phyloP scores from a whole-genome alignment of 2,113 vertebrate species.

The Siniperca knerii region DNA sequence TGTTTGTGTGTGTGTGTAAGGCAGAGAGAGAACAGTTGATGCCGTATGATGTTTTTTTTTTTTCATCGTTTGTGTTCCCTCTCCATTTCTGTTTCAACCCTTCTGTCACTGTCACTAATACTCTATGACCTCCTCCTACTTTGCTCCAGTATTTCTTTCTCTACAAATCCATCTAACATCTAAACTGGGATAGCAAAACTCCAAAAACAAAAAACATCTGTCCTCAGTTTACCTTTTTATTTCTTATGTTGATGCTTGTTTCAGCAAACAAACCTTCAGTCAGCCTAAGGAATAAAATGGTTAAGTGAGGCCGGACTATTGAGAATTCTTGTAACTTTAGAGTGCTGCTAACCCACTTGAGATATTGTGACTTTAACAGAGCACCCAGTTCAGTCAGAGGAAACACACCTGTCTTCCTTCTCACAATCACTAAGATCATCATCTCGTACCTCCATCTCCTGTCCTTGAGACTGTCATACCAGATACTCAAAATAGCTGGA shows the following conservation, averaged over 20 bases:
- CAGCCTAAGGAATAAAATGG: background rate
- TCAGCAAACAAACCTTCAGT: background rate
- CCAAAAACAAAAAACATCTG: background rate
- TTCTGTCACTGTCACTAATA: background rate
- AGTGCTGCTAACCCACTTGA: background rate
- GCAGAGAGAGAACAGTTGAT: background rate
- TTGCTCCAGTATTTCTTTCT: background rate
- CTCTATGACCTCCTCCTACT: background rate
- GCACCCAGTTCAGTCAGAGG: background rate
- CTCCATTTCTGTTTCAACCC: background rate
- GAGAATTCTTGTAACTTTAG: background rate
- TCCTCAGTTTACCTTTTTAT: background rate
- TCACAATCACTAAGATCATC: background rate
- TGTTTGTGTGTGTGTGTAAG: background rate
- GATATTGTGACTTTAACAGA: background rate
- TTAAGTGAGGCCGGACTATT: background rate
- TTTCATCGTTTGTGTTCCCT: background rate
- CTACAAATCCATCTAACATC: background rate
- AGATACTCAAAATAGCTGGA: slow-evolving; percentile 16
- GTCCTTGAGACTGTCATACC: background rate
- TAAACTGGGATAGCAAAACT: background rate
- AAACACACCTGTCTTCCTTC: background rate
- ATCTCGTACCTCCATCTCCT: background rate
- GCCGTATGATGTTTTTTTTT: background rate
- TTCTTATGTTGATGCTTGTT: background rate